Evolutionary conservation across 2,113 vertebrate species (phyloP).

Genomic region (Lepus americanus): DNA sequence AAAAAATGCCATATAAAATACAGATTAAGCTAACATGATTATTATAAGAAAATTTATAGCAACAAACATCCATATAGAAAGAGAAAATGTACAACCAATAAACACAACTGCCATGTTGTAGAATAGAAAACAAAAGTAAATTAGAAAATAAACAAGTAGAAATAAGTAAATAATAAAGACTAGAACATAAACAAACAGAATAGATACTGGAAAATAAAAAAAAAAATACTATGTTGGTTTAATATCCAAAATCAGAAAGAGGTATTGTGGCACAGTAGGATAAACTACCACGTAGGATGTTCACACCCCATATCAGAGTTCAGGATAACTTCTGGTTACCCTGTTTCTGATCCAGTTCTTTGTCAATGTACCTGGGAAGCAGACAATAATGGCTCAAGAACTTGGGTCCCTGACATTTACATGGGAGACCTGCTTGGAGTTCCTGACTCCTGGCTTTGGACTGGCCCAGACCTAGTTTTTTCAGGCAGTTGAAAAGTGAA

Average conservation of each 20-base stretch:
- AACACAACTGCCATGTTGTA: not conserved
- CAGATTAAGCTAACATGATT: not conserved
- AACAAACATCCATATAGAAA: not conserved
- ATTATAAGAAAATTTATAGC: not conserved
- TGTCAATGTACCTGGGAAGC: too few species aligned
- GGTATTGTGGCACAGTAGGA: not conserved
- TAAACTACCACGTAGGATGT: too few species aligned
- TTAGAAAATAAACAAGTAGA: not conserved
- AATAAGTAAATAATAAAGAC: not conserved
- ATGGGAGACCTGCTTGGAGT: too few species aligned
- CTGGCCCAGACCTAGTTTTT: too few species aligned
- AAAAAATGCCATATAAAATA: not conserved
- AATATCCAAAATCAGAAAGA: not conserved
- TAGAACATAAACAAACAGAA: not conserved
- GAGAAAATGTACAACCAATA: not conserved
- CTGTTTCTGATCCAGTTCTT: too few species aligned
- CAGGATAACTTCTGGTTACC: too few species aligned
- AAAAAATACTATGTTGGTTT: not conserved
- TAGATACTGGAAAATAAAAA: not conserved
- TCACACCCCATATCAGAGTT: too few species aligned
- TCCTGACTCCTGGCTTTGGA: too few species aligned
- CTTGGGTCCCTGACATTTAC: too few species aligned
- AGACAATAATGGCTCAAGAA: too few species aligned
- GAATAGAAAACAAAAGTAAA: not conserved
- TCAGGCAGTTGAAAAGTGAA: too few species aligned